Conservation (phyloP, 2,888 invertebrate genomes). For the Athrips mouffetella region DNA sequence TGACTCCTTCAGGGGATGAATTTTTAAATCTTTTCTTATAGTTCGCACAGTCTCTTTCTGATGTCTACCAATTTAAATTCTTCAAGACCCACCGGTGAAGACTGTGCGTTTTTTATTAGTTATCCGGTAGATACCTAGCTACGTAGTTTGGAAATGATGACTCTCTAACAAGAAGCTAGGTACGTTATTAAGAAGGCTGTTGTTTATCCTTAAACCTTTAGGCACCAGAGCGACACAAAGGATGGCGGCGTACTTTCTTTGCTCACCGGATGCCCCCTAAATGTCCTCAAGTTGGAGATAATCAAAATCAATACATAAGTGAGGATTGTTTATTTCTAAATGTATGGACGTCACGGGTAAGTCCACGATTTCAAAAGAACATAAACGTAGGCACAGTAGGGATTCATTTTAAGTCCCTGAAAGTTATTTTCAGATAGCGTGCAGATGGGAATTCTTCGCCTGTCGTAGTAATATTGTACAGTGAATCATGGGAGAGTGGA, state of each 20-base stretch:
- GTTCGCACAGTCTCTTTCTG: no score
- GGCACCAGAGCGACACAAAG: conserved; percentile 84
- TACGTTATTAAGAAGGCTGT: no score
- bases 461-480: conserved; percentile 84
- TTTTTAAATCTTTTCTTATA: no score
- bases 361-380: conserved; percentile 5
- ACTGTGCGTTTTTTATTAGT: no score
- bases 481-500: conserved; percentile 77
- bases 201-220: conserved; percentile 38
- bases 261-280: conserved; percentile 84
- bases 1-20: no score
- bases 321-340: conserved; percentile 95
- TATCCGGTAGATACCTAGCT: no score
- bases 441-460: conserved; percentile 77
- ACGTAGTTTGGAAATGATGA: no score
- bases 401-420: neutral
- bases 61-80: no score
- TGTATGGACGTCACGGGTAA: conserved; percentile 90
- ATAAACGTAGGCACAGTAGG: neutral
- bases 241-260: conserved; percentile 83
- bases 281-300: conserved; percentile 79
- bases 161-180: no score
- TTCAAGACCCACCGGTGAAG: no score
- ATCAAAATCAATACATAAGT: conserved; percentile 51
- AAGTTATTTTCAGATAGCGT: conserved; percentile 59